Conservation (phyloP, 2,113 vertebrate species). For the Anguilla japonica region DNA sequence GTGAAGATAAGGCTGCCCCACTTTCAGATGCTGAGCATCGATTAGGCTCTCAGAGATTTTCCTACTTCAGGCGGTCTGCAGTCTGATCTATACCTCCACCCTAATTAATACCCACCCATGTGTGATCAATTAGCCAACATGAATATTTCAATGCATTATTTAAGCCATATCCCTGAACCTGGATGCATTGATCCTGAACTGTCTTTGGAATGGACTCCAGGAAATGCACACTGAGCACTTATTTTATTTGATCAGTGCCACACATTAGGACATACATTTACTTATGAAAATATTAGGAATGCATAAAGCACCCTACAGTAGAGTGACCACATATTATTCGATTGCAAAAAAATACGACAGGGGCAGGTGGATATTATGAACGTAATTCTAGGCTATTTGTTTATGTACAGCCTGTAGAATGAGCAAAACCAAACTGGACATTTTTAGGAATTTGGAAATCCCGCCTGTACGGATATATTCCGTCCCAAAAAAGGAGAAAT, state of each 20-base stretch:
- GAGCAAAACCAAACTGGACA: too few species aligned
- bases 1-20: slow-evolving; percentile 8
- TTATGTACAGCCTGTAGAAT: too few species aligned
- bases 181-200: slow-evolving; percentile 15
- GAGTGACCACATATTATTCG: too few species aligned
- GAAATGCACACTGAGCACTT: background rate
- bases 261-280: background rate
- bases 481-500: too few species aligned
- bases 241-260: background rate
- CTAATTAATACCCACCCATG: slow-evolving; percentile 17
- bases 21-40: background rate
- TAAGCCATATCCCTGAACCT: slow-evolving; percentile 1
- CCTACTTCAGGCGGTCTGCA: background rate
- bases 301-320: too few species aligned
- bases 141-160: slow-evolving; percentile 18
- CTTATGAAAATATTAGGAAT: too few species aligned
- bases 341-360: too few species aligned
- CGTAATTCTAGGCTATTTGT: too few species aligned
- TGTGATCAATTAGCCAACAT: slow-evolving; percentile 14
- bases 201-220: background rate
- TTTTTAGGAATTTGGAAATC: too few species aligned
- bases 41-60: background rate
- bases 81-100: slow-evolving; percentile 8
- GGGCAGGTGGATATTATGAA: too few species aligned
- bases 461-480: too few species aligned